Conservation (phyloP, 2,888 invertebrate genomes). For the Heliconius charithonia region DNA sequence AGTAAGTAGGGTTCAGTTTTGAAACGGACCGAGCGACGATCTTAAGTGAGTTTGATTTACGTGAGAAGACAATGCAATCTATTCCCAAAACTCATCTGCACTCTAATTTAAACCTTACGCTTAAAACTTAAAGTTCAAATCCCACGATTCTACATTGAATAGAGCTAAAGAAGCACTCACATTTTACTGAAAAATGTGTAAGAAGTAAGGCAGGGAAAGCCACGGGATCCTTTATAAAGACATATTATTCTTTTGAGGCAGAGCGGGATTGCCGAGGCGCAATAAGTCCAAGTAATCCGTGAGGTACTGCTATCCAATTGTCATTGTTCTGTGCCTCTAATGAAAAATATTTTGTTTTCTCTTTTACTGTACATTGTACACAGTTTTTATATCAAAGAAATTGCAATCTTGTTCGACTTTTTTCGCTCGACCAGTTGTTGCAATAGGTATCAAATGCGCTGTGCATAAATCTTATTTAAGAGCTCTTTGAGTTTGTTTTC, state of each 20-base stretch:
- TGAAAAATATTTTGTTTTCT: constrained; percentile 78
- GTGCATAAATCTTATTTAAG: constrained; percentile 35
- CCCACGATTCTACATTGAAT: constrained; percentile 45
- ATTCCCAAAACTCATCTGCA: constrained; percentile 57
- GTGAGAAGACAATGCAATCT: constrained; percentile 80
- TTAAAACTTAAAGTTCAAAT: constrained; percentile 51
- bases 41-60: constrained; percentile 76
- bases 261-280: constrained; percentile 70
- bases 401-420: constrained; percentile 49
- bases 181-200: constrained; percentile 82
- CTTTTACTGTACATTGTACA: constrained; percentile 56
- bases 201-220: constrained; percentile 79
- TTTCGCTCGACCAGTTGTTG: constrained; percentile 41
- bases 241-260: constrained; percentile 82
- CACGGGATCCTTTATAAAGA: constrained; percentile 80
- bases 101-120: constrained; percentile 49
- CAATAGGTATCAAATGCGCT: constrained; percentile 31
- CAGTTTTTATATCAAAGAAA: constrained; percentile 53
- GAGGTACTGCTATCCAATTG: constrained; percentile 78
- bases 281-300: constrained; percentile 77
- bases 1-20: constrained; percentile 53
- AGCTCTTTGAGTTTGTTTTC: constrained; percentile 11
- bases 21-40: constrained; percentile 51
- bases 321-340: constrained; percentile 75
- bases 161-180: constrained; percentile 73